Evolutionary conservation across 2,113 vertebrate genomes (phyloP), one percentile per base, ranked within the genome.

Genomic region (Colaptes auratus): DNA sequence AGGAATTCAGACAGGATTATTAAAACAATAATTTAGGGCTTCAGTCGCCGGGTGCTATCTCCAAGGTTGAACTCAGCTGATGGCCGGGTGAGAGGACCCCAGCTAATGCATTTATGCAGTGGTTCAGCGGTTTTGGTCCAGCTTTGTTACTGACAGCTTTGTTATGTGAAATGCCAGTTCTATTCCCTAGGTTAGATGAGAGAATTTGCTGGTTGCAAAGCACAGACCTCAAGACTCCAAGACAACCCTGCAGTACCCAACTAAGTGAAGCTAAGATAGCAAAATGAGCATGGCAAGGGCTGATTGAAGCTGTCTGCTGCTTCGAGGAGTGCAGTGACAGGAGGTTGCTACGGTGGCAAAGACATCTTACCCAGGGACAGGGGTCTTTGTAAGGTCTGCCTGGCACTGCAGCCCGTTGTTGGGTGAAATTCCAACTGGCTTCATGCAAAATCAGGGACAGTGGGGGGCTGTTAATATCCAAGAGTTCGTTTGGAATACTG

Each of bases 161-260:
- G 25, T 72, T 36, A 10, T 30, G 55, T 67, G 64, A 95, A 96
- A 92, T 80, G 60, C 31, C 21, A 48, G 73, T 96, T 96, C 67
- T 60, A 15, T 71, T 82, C 59, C 67, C 60, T 52, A 56, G 52
- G 39, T 11, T 87, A 61, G 61, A 58, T 50, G 31, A 36, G 69
- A 75, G 70, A 82, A 84, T 70, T 39, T 19, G 23, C n/a, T 28
- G 25, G 55, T 85, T 93, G 92, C 91, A 81, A 85, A 77, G 84
- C 18, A 50, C 79, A 72, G 69, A 71, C 79, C 69, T 91, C 73
- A 92, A 35, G 69, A 80, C 65, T 75, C 72, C 2, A 2, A 64
- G 82, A 88, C 72, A 93, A 53, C 64, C 85, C 69, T 71, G 85
- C 69, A 91, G 58, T 25, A 82, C 72, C 19, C 48, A 92, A 50